These are phyloP conservation scores for Melanargia galathea DNA, from an alignment of 2,888 invertebrate genomes.

Conservation along the genomic window DNA sequence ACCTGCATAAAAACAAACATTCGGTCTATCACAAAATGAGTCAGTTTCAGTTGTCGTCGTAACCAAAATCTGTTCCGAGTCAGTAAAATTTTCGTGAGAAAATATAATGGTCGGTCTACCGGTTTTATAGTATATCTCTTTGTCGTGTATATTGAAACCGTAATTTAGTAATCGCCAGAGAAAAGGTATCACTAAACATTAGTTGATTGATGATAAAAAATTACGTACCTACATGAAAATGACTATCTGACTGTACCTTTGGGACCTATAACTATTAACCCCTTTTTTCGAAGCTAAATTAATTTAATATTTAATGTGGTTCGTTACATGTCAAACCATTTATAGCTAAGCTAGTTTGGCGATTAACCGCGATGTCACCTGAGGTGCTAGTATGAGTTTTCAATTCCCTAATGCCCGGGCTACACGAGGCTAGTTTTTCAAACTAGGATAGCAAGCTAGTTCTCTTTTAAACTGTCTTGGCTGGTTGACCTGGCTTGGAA, in stretches of 20 bases:
- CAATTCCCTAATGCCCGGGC: no score
- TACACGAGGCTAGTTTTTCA: no score
- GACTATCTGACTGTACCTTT: background rate
- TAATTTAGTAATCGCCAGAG: background rate
- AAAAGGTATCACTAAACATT: background rate
- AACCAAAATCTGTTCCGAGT: no score
- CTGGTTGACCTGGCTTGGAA: no score
- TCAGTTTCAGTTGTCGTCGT: no score
- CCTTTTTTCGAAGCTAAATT: slow-evolving; percentile 1
- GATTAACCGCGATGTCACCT: background rate
- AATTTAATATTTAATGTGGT: background rate
- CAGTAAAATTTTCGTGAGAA: background rate
- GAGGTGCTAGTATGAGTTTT: background rate
- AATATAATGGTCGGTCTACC: background rate
- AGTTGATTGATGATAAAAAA: background rate
- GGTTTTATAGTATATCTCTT: background rate
- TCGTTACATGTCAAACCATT: background rate
- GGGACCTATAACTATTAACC: background rate
- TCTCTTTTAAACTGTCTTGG: no score
- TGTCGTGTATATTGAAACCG: background rate
- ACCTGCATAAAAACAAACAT: background rate
- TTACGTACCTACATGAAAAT: background rate
- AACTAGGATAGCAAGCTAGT: no score
- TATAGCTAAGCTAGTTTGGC: background rate
- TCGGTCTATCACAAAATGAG: no score